Base-by-base conservation (phyloP, 2,888 invertebrate species). In the Drosophila kuntzei region DNA sequence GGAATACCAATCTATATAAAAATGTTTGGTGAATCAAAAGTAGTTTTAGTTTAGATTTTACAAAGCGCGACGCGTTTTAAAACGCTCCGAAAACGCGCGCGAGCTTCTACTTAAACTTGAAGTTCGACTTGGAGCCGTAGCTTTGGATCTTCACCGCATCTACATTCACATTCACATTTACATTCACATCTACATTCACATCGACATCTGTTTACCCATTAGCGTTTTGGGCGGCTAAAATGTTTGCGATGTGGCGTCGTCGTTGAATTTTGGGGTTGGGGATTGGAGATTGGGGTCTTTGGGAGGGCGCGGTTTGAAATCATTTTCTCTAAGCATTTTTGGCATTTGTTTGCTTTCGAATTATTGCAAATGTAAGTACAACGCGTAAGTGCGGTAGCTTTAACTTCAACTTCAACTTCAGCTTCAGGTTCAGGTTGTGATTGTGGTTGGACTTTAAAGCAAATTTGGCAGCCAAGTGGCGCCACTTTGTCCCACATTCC, bases 161-260 rank as follows among this genome's bases (percentile, higher is more conserved):
- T 71, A 69, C 67, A 72, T 7, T 14, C 14, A 34, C 34, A n/a
- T 34, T 1, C 12, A 14, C 34, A 25, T 25, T 25, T 7, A 25
- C 25, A 25, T 5, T 25, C 7, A 25, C 25, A 5, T 32, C 29
- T 9, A 16, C 36, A 37, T 37, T 4, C 79, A 64, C 73, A 72
- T 68, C 65, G 73, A 71, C 69, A 72, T 55, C 54, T 90, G 89
- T 90, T 90, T 90, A 87, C 89, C 90, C 90, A 90, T 90, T 90
- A 90, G 88, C 89, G 90, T 89, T 84, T 81, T 84, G 81, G 74
- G 72, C 75, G 63, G 57, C 78, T 84, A 80, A 85, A 85, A 85
- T 85, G 80, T 85, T 85, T 85, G 71, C 81, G 71, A 65, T 76
- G 75, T 59, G 80, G 60, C 72, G 76, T 64, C 74, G 79, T 43